These are phyloP conservation scores for Hyphantria cunea DNA, from an alignment of 1,140 invertebrate species.

Conservation along the genomic window DNA sequence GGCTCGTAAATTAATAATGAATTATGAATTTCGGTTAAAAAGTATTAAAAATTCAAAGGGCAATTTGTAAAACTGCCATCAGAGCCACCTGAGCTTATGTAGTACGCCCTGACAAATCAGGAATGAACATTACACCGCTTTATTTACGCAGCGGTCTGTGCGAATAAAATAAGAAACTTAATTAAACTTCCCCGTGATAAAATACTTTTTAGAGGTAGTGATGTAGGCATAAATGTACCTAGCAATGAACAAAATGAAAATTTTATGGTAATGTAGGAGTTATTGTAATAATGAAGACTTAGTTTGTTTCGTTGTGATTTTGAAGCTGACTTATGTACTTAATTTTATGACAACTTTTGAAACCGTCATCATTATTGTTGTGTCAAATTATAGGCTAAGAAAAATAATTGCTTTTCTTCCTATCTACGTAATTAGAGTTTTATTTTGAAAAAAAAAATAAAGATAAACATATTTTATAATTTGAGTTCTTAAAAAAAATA, in stretches of 20 bases:
- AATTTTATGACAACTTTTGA: no score
- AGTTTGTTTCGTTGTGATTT: no score
- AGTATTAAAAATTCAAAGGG: constrained; percentile 31
- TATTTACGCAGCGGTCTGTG: constrained; percentile 30
- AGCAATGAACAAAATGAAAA: neutral
- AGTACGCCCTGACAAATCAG: constrained; percentile 31
- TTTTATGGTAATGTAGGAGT: neutral
- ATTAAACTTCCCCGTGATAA: constrained; percentile 27
- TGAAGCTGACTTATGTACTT: no score
- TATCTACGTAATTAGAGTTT: no score
- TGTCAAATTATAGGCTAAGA: no score
- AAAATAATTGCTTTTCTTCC: no score
- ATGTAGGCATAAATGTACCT: neutral
- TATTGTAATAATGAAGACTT: neutral
- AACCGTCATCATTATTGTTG: no score
- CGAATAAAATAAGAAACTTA: constrained; percentile 33
- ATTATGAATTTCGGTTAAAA: constrained; percentile 7
- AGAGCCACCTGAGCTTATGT: constrained; percentile 24
- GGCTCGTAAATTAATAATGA: constrained; percentile 10
- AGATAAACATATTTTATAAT: no score
- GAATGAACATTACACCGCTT: constrained; percentile 20
- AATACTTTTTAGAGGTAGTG: constrained; percentile 10
- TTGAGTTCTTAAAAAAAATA: no score
- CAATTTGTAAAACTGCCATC: constrained; percentile 11
- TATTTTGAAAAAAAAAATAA: no score